Conservation (phyloP, 1,140 invertebrate species). For the Eufriesea mexicana region DNA sequence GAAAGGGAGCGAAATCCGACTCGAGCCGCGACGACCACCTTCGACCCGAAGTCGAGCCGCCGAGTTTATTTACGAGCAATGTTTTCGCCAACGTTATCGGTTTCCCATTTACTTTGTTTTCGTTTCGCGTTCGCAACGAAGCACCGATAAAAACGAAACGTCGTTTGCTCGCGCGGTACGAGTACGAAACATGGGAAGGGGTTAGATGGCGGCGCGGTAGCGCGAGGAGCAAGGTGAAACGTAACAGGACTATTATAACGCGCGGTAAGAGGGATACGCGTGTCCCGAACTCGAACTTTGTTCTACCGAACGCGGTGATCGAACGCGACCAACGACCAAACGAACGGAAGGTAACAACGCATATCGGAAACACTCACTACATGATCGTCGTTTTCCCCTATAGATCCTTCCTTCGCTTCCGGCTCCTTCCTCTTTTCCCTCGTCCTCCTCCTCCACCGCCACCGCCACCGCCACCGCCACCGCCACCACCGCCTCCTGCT, state of each 20-base stretch:
- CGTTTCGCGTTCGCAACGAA: constrained; percentile 22
- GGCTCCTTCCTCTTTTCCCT: too few relatives aligned
- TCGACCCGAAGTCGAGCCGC: constrained; percentile 22
- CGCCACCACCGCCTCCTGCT: too few relatives aligned
- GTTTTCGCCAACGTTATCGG: constrained; percentile 46
- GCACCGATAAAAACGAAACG: constrained; percentile 1
- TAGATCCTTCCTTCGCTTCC: background rate
- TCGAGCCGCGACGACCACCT: constrained; percentile 31
- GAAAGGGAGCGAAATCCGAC: too few relatives aligned
- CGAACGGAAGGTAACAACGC: background rate
- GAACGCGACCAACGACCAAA: too few relatives aligned
- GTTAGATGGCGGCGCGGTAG: background rate
- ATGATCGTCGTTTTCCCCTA: constrained; percentile 33
- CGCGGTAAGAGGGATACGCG: too few relatives aligned
- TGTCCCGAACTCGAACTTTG: too few relatives aligned
- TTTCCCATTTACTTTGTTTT: constrained; percentile 43
- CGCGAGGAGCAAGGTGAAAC: background rate
- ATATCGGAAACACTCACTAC: constrained; percentile 60
- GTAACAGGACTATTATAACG: constrained; percentile 1
- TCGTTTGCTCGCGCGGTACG: background rate
- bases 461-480: too few relatives aligned
- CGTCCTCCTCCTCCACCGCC: too few relatives aligned
- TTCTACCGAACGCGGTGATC: too few relatives aligned
- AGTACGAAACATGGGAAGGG: background rate
- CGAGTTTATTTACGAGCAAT: constrained; percentile 39